Base-by-base conservation (phyloP, 2,888 invertebrate species). In the Argyra leucocephala region DNA sequence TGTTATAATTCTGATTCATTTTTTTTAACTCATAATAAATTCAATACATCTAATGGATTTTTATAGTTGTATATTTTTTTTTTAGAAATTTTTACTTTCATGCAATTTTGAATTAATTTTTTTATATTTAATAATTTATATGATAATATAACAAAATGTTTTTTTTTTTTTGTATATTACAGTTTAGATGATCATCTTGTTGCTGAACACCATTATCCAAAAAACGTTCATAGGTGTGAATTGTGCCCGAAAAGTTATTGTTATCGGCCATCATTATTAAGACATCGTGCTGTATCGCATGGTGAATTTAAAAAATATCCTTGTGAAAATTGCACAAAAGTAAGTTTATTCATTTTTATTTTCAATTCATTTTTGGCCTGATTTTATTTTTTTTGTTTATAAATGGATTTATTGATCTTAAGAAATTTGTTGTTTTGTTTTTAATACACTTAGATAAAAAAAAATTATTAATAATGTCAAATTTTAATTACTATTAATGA, bases 261-360 rank as follows among this genome's bases (percentile, higher is more conserved):
- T 71, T 89, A 90, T 83, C 86, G 91, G 62, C 88, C 90, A 0
- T 83, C 91, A 69, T 82, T 94, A 64, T 85, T 91, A 68, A 86
- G 91, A 63, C 96, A 96, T 79, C 88, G 91, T 66, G 89, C 91
- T 2, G 82, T 90, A 62, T 85, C 86, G 58, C 92, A 93, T 79
- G 90, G 91, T 26, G 89, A 90, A 76, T 85, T 88, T 67, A 85
- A 91, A 72, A 90, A 91, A 76, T 96, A 93, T 80, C 89, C 91
- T 69, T 96, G 96, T 81, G 96, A 96, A 78, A 94, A 95, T 78
- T 93, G 93, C 76, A 85, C 89, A 70, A 91, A 90, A 86, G 90
- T 90, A 81, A 81, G 82, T 76, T 3, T 2, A 31, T 1, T 10
- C 7, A 6, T 31, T 31, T 31, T 31, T 10, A 31, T 26, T 26